Percentiles rank a stretch among this genome's conserved stretches.
phyloP scores from a whole-genome alignment of 2,888 invertebrate species.

The Blera fallax region DNA sequence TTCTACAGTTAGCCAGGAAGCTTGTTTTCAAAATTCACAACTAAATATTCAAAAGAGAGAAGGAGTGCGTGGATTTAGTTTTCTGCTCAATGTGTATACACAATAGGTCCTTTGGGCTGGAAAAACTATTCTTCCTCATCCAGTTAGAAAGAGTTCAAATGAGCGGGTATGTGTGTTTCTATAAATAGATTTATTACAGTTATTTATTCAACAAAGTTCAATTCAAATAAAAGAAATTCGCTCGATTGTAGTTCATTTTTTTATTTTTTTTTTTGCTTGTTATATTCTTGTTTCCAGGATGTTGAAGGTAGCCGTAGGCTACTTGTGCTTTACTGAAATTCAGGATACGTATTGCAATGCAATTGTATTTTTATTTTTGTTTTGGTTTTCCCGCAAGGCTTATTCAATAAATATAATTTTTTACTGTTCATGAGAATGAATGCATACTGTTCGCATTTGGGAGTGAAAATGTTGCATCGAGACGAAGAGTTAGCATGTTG shows the following conservation, averaged over 20 bases:
- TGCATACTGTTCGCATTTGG: slow-evolving; percentile 36
- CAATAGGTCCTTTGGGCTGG: slow-evolving; percentile 24
- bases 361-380: not conserved
- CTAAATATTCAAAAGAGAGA: slow-evolving; percentile 43
- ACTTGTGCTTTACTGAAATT: slow-evolving; percentile 42
- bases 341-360: slow-evolving; percentile 24
- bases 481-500: slow-evolving; percentile 23
- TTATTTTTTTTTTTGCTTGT: slow-evolving; percentile 20
- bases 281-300: slow-evolving; percentile 52
- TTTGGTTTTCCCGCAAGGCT: slow-evolving; percentile 15
- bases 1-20: slow-evolving; percentile 56
- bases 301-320: slow-evolving; percentile 61
- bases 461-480: slow-evolving; percentile 24
- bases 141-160: not conserved
- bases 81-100: not conserved
- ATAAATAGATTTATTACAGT: slow-evolving; percentile 68
- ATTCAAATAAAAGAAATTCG: slow-evolving; percentile 50
- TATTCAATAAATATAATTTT: slow-evolving; percentile 19
- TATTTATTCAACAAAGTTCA: slow-evolving; percentile 68
- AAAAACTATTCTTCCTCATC: not conserved
- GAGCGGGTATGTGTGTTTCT: slow-evolving; percentile 24
- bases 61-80: slow-evolving; percentile 2
- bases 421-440: slow-evolving; percentile 44
- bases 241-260: slow-evolving; percentile 1
- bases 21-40: slow-evolving; percentile 71